These are phyloP conservation scores for Darevskia nairensis DNA, from an alignment of 2,797 vertebrate genomes.

Conservation along the genomic window DNA sequence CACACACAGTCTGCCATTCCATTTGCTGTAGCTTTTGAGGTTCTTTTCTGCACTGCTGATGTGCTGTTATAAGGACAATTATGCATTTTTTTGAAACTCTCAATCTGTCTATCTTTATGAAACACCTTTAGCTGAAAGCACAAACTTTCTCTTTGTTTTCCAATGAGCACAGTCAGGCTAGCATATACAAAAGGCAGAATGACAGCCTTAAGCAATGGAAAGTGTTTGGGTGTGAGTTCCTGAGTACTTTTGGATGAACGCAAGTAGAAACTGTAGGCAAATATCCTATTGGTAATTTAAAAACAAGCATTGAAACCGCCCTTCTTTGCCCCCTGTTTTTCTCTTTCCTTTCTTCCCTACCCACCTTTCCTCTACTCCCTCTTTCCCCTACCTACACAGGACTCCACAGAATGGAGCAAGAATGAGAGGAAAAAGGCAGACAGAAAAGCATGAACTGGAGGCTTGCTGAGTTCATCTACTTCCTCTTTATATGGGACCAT, in stretches of 20 bases:
- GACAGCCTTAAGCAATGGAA: not conserved
- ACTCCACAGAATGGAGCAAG: constrained; percentile 99
- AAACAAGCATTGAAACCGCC: not conserved
- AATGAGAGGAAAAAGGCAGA: constrained; percentile 99
- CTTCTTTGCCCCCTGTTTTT: not conserved
- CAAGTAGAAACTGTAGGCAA: no score
- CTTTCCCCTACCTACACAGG: constrained; percentile 77
- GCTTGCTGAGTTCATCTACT: constrained; percentile 99
- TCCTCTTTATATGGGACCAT: constrained; percentile 99
- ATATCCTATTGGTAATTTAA: no score
- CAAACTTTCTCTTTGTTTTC: not conserved
- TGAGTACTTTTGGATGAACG: no score
- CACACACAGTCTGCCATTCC: not conserved
- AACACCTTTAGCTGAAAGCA: not conserved
- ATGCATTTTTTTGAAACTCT: not conserved
- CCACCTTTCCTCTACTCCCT: not conserved
- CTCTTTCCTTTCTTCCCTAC: not conserved
- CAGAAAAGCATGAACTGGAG: constrained; percentile 99
- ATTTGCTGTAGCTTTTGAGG: not conserved
- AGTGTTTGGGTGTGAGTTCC: no score
- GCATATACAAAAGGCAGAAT: not conserved
- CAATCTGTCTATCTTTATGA: not conserved
- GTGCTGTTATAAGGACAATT: not conserved
- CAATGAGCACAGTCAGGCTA: not conserved
- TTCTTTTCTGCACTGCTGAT: not conserved